These are phyloP conservation scores for Actinia tenebrosa DNA, from an alignment of 64 coral and sea anemone species.

Conservation along the genomic window DNA sequence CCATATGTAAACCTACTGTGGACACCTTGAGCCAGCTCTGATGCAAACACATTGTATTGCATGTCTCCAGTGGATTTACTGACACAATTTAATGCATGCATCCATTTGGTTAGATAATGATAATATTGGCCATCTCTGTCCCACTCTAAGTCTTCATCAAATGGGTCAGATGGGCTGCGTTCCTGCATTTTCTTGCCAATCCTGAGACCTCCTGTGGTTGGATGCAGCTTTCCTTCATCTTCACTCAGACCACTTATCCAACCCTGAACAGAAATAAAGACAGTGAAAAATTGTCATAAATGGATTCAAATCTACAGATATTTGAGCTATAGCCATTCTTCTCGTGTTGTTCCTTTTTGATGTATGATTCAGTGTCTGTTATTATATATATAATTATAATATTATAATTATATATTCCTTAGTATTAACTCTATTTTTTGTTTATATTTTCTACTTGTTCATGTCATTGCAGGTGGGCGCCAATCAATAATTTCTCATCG, in stretches of 20 bases:
- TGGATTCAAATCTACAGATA: too few relatives aligned
- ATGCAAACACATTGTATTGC: conserved; percentile 20
- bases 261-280: background rate
- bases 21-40: conserved; percentile 43
- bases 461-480: too few relatives aligned
- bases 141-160: conserved; percentile 60
- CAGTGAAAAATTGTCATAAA: too few relatives aligned
- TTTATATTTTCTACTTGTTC: too few relatives aligned
- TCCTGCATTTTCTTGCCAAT: conserved; percentile 70
- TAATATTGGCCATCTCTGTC: conserved; percentile 65
- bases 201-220: conserved; percentile 44
- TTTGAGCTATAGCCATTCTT: too few relatives aligned
- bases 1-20: conserved; percentile 50
- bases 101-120: conserved; percentile 69
- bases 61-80: conserved; percentile 19
- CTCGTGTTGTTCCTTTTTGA: too few relatives aligned
- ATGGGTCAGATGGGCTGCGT: conserved; percentile 28
- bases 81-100: conserved; percentile 45
- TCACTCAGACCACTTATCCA: conserved; percentile 61
- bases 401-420: too few relatives aligned
- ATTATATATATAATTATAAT: too few relatives aligned
- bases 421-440: too few relatives aligned
- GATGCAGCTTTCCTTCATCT: conserved; percentile 50
- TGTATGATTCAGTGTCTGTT: too few relatives aligned
- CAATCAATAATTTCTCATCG: too few relatives aligned